A percentile compares a stretch with the other conserved stretches of the same genome.
Conservation (phyloP, 2,888 invertebrate species). For the Onchidella celtica region DNA sequence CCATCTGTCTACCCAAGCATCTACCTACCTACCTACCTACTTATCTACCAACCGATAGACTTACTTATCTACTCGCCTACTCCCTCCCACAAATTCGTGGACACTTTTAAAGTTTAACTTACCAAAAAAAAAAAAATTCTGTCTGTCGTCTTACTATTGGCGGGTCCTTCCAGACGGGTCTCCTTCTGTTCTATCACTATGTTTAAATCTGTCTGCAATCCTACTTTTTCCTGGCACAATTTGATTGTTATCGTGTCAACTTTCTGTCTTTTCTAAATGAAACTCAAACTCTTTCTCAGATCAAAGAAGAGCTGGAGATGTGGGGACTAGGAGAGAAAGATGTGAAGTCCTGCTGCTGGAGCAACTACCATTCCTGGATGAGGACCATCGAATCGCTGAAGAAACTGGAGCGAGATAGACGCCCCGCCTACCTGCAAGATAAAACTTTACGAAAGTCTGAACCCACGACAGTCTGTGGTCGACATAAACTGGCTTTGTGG, state of each 20-base stretch:
- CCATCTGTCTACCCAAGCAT: no score
- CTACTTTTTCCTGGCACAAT: no score
- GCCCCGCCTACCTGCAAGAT: no score
- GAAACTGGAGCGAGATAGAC: constrained; percentile 53
- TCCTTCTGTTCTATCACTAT: no score
- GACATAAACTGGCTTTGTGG: not conserved
- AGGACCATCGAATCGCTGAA: constrained; percentile 42
- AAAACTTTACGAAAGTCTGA: not conserved
- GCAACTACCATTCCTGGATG: constrained; percentile 56
- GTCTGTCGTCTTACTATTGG: not conserved
- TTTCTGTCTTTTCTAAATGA: not conserved
- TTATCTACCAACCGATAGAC: no score
- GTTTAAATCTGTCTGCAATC: no score
- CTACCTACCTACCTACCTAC: no score
- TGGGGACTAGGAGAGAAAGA: constrained; percentile 64
- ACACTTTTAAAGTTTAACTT: not conserved
- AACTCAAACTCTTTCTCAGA: constrained; percentile 30
- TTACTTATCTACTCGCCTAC: no score
- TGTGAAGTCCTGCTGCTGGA: constrained; percentile 67
- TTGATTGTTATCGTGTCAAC: no score
- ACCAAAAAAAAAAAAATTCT: not conserved
- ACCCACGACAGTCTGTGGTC: not conserved
- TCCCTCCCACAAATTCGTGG: not conserved
- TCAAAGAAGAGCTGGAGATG: constrained; percentile 63
- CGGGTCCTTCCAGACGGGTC: no score